A percentile compares a stretch with the other conserved stretches of the same genome.
phyloP scores from a whole-genome alignment of 2,888 invertebrate species.

The Drosophila greeni region DNA sequence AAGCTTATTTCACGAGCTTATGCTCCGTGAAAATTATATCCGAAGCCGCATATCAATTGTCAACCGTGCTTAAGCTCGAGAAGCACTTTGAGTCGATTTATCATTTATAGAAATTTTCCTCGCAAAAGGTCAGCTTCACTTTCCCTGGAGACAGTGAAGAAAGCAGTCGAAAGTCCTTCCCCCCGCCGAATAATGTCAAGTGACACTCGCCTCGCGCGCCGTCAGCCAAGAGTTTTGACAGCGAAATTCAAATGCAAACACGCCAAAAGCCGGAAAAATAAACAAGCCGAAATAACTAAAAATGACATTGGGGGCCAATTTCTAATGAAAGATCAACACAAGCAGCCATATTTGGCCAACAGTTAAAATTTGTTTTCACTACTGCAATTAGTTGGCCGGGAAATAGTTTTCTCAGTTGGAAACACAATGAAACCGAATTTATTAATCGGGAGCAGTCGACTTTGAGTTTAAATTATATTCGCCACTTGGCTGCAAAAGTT shows the following conservation, averaged over 20 bases:
- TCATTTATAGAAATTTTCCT: constrained; percentile 42
- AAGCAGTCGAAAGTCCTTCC: neutral
- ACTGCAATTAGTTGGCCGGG: constrained; percentile 4
- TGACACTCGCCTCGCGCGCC: constrained; percentile 17
- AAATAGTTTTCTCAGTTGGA: constrained; percentile 3
- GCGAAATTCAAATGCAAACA: constrained; percentile 51
- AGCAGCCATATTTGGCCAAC: neutral
- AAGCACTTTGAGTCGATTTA: constrained; percentile 43
- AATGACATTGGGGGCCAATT: constrained; percentile 42
- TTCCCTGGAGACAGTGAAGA: constrained; percentile 1
- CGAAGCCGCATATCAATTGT: constrained; percentile 30
- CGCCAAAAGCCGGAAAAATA: constrained; percentile 31
- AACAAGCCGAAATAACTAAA: constrained; percentile 27
- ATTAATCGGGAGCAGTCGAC: neutral
- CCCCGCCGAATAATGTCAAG: constrained; percentile 40
- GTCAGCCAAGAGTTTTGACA: constrained; percentile 52
- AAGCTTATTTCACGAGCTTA: constrained; percentile 20
- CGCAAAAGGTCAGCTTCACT: constrained; percentile 16
- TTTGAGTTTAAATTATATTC: neutral
- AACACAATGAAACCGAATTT: neutral
- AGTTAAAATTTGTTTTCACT: constrained; percentile 11
- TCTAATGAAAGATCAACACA: constrained; percentile 40
- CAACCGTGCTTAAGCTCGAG: constrained; percentile 18
- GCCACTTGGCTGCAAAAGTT: neutral
- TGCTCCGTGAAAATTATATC: constrained; percentile 18